Evolutionary conservation across 2,113 vertebrate species (phyloP), one percentile per base, ranked within the genome.

Genomic region (Hyperopisus bebe): DNA sequence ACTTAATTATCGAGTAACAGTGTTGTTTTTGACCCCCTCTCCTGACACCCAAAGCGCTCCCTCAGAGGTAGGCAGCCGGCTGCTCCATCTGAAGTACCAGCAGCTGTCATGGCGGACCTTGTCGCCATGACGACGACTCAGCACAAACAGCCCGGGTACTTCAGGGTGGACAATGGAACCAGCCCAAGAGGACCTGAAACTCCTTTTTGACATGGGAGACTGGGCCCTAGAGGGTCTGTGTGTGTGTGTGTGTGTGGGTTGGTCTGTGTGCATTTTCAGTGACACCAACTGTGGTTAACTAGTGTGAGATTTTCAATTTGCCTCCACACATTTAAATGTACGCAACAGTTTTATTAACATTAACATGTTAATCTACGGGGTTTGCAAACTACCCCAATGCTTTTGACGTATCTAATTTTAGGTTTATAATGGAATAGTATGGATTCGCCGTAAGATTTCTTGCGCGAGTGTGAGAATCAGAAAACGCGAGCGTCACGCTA

Each of bases 111-210:
- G 44, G 19, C 2, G 9, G 17, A 35, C 51, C 51, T 19, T 1
- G 77, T 89, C 13, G 39, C 88, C 88, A 80, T 83, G 88, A 7
- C 88, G 13, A 89, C 77, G 35, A n/a, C 21, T 35, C 88, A 10
- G 5, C 50, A 48, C 42, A 77, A 44, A 42, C 83, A 84, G 35
- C 58, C 91, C 86, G 70, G 88, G 91, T 94, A 91, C 94, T 95
- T 90, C 91, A 95, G 92, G 77, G 91, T 46, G 90, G 89, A 93
- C 91, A 91, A 87, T 91, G 91, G 3, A 21, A 42, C 86, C 50
- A 46, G 35, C 31, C 48, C 51, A 31, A 31, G 35, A 44, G 13
- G 24, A 42, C 42, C 3, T 35, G 51, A 58, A 84, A 89, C 27
- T 24, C 35, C 24, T 3, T 31, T 27, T 27, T 77, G 6, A 27